Evolutionary conservation across 2,797 vertebrate genomes (phyloP).

Genomic region (Syngnathus rostellatus): DNA sequence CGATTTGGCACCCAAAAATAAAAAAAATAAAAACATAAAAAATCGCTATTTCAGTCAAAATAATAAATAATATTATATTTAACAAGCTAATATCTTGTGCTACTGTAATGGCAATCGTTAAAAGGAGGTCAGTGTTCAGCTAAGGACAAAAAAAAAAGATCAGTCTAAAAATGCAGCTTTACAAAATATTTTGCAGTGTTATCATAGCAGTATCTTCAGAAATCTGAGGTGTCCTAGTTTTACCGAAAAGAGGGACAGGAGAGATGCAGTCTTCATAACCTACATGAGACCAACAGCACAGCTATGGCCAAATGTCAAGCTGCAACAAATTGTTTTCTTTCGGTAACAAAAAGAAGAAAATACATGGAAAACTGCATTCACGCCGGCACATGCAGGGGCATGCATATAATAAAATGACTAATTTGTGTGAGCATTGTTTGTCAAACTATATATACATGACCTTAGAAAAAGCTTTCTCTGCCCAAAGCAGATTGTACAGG

Average conservation of each 20-base stretch:
- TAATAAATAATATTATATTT: no score
- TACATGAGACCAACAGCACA: conserved; percentile 71
- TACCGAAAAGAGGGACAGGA: conserved; percentile 13
- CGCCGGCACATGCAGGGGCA: background rate
- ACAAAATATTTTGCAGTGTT: conserved; percentile 5
- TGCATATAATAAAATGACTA: no score
- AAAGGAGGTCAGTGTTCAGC: background rate
- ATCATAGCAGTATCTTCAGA: conserved; percentile 62
- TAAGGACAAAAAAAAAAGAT: background rate
- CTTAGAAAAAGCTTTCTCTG: background rate
- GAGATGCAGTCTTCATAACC: conserved; percentile 68
- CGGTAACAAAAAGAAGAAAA: conserved; percentile 20
- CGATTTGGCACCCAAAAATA: no score
- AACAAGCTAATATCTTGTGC: background rate
- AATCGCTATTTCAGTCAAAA: no score
- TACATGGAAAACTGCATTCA: conserved; percentile 14
- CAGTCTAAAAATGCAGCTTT: background rate
- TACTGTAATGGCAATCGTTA: background rate
- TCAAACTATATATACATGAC: background rate
- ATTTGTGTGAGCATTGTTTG: background rate
- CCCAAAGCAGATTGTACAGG: conserved; percentile 3
- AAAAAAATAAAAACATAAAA: no score
- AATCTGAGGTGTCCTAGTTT: conserved; percentile 75
- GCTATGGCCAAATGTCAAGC: conserved; percentile 60
- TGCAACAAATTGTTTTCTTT: conserved; percentile 52